A percentile compares a stretch with the other conserved stretches of the same genome.
Conservation (phyloP, 2,888 invertebrate genomes). For the Andrena praecox region DNA sequence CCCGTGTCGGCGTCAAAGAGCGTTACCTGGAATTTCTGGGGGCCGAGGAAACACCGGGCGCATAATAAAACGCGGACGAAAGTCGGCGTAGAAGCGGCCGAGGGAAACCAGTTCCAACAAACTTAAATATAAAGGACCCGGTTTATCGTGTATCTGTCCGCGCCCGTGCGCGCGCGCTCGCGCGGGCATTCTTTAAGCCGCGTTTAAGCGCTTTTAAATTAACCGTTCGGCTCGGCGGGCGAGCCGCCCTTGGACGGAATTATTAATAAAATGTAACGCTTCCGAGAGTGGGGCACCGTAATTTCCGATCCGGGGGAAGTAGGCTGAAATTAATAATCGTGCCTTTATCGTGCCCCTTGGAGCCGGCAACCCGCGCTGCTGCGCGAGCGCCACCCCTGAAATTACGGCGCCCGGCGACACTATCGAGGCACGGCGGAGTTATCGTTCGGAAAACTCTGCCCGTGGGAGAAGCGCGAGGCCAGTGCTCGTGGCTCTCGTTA, state of each 20-base stretch:
- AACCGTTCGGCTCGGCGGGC: neutral
- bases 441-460: neutral
- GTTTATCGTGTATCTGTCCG: neutral
- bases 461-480: neutral
- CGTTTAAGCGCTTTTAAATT: constrained; percentile 41
- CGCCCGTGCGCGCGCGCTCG: neutral
- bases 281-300: constrained; percentile 14
- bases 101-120: constrained; percentile 41
- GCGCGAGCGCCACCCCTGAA: constrained; percentile 6
- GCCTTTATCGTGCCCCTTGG: constrained; percentile 17
- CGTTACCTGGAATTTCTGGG: constrained; percentile 25
- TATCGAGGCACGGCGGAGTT: neutral
- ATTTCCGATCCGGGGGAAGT: constrained; percentile 22
- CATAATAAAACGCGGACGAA: constrained; percentile 33
- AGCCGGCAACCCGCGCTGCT: neutral
- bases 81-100: constrained; percentile 5
- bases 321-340: constrained; percentile 39
- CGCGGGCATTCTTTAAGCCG: constrained; percentile 5
- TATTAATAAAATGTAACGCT: constrained; percentile 47
- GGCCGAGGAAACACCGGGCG: constrained; percentile 6
- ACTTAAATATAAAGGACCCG: constrained; percentile 44
- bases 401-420: neutral
- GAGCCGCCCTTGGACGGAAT: neutral
- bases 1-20: constrained; percentile 18
- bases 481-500: neutral